A percentile compares a stretch with the other conserved stretches of the same genome.
These are phyloP conservation scores for Takifugu ocellatus DNA, from an alignment of 2,797 vertebrate species.

Conservation along the genomic window DNA sequence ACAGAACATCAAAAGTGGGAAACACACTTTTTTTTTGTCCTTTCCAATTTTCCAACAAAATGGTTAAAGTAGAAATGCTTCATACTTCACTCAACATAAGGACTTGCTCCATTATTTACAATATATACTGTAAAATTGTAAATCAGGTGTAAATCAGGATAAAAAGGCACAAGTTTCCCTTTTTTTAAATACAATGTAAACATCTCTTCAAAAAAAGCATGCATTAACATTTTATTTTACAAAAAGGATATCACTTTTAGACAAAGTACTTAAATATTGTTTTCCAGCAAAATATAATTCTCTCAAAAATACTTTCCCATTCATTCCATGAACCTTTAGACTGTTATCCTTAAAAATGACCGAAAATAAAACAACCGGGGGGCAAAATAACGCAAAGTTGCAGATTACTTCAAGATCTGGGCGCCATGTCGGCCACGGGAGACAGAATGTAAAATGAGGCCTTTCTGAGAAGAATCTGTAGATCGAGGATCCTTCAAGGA, in stretches of 20 bases:
- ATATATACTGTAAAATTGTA: slow-evolving; percentile 94
- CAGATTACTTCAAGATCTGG: slow-evolving; percentile 87
- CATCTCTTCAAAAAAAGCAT: slow-evolving; percentile 92
- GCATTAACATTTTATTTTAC: slow-evolving; percentile 99
- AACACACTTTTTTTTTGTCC: slow-evolving; percentile 44
- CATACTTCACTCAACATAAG: slow-evolving; percentile 82
- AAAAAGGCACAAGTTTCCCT: slow-evolving; percentile 99
- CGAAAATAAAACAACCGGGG: slow-evolving; percentile 29
- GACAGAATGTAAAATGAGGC: slow-evolving; percentile 82
- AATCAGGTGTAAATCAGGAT: slow-evolving; percentile 88
- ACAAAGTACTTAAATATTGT: slow-evolving; percentile 99
- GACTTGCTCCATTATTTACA: slow-evolving; percentile 95
- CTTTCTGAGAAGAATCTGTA: slow-evolving; percentile 66
- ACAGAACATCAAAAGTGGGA: slow-evolving; percentile 65
- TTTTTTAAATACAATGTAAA: slow-evolving; percentile 99
- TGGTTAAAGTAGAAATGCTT: slow-evolving; percentile 83
- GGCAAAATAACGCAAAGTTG: slow-evolving; percentile 66
- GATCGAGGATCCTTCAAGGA: slow-evolving; percentile 2
- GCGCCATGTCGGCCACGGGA: slow-evolving; percentile 86
- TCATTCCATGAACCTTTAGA: slow-evolving; percentile 93
- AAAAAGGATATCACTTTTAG: slow-evolving; percentile 89
- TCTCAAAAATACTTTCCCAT: slow-evolving; percentile 99
- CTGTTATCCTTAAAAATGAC: slow-evolving; percentile 67
- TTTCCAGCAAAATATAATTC: slow-evolving; percentile 99
- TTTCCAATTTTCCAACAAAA: slow-evolving; percentile 66